phyloP scores from a whole-genome alignment of 2,888 invertebrate genomes.

The Suillia variegata region DNA sequence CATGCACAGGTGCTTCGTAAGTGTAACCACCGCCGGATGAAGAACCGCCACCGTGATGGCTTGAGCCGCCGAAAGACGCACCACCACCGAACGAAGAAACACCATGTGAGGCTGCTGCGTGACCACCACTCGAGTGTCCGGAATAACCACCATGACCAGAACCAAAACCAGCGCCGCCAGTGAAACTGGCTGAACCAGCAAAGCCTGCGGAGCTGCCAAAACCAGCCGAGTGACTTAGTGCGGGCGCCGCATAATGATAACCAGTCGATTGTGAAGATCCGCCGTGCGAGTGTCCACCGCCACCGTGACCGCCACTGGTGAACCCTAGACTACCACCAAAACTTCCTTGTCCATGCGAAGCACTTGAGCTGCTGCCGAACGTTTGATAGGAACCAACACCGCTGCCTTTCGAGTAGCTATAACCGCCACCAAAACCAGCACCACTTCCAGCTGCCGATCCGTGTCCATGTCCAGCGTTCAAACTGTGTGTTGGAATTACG shows the following conservation, averaged over 20 bases:
- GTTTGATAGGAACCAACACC: slow-evolving; percentile 20
- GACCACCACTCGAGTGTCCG: slow-evolving; percentile 13
- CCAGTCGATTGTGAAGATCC: not conserved
- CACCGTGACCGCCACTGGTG: not conserved
- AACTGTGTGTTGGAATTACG: slow-evolving; percentile 16
- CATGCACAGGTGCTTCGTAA: slow-evolving; percentile 18
- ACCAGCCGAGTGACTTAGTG: too few relatives aligned
- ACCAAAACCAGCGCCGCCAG: not conserved
- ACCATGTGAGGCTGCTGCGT: slow-evolving; percentile 6
- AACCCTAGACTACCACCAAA: slow-evolving; percentile 15
- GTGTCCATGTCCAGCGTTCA: slow-evolving; percentile 20
- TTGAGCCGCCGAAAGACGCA: slow-evolving; percentile 17
- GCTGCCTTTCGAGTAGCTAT: slow-evolving; percentile 24
- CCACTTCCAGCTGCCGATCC: too few relatives aligned
- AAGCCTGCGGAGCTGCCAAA: slow-evolving; percentile 18
- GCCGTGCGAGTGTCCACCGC: not conserved
- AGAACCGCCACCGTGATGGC: not conserved
- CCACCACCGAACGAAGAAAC: slow-evolving; percentile 22
- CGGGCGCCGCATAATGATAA: slow-evolving; percentile 5
- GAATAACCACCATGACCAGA: slow-evolving; percentile 4
- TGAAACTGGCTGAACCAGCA: slow-evolving; percentile 19
- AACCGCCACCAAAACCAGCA: slow-evolving; percentile 24
- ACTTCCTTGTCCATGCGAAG: slow-evolving; percentile 12
- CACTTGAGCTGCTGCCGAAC: not conserved
- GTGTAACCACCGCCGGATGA: slow-evolving; percentile 5